These are phyloP conservation scores for Ochlodes sylvanus DNA, from an alignment of 2,888 invertebrate genomes.

Conservation along the genomic window DNA sequence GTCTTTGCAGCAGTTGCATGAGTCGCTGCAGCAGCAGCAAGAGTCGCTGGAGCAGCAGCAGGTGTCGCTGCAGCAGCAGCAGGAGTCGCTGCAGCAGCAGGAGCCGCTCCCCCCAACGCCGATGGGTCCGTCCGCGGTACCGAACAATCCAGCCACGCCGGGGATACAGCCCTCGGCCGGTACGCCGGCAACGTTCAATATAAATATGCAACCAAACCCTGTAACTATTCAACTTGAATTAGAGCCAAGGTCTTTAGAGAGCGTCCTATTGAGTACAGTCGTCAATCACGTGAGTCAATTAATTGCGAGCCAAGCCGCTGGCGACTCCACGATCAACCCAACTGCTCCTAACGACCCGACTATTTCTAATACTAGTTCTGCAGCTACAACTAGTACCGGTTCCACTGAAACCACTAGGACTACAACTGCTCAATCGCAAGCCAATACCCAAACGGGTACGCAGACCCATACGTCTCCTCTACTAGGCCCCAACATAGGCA, in stretches of 20 bases:
- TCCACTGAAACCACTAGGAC: not conserved
- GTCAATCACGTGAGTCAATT: conserved; percentile 21
- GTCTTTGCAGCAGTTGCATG: too few species aligned
- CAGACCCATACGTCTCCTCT: conserved; percentile 1
- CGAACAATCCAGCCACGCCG: not conserved
- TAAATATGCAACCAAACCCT: conserved; percentile 51
- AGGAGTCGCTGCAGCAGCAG: not conserved
- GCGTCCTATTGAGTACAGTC: conserved; percentile 50
- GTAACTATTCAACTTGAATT: conserved; percentile 66
- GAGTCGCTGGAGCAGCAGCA: conserved; percentile 1
- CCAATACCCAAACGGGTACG: not conserved
- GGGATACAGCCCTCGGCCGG: conserved; percentile 2
- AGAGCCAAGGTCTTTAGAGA: conserved; percentile 63
- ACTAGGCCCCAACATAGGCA: conserved; percentile 15
- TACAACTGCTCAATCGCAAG: not conserved
- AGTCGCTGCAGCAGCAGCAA: not conserved
- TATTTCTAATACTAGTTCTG: not conserved
- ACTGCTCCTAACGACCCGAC: not conserved
- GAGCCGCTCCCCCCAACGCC: too few species aligned
- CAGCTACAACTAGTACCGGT: not conserved
- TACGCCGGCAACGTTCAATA: conserved; percentile 37
- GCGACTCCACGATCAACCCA: too few species aligned
- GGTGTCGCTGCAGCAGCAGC: not conserved
- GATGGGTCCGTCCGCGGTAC: too few species aligned
- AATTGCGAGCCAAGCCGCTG: conserved; percentile 34